Conservation (phyloP, 2,113 vertebrate genomes). For the Ivindomyrus marchei region DNA sequence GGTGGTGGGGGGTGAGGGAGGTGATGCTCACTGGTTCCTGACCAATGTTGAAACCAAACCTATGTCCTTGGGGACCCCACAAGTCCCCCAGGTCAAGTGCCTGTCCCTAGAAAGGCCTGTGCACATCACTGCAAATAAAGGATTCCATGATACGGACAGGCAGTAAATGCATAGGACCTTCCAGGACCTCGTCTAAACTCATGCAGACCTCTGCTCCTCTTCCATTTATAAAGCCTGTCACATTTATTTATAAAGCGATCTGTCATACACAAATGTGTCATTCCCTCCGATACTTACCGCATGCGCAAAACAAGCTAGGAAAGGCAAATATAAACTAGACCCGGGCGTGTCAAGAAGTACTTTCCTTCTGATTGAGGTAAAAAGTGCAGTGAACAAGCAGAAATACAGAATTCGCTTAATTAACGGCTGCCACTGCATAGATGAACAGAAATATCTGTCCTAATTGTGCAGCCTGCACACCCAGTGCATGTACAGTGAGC, state of each 20-base stretch:
- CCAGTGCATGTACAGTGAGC: neutral
- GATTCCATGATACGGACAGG: neutral
- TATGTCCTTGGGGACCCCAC: neutral
- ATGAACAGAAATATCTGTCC: neutral
- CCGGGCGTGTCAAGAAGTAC: neutral
- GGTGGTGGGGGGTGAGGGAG: too few relatives aligned
- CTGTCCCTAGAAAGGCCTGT: neutral
- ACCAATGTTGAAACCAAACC: neutral
- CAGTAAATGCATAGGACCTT: neutral
- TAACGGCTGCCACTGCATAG: neutral
- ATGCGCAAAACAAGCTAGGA: neutral
- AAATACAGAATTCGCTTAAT: neutral
- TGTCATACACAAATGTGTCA: neutral
- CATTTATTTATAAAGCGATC: neutral
- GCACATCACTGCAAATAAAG: neutral
- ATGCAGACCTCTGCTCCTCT: neutral
- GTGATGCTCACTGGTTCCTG: too few relatives aligned
- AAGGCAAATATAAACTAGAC: neutral
- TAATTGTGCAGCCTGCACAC: neutral
- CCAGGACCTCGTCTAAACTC: neutral
- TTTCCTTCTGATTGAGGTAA: neutral
- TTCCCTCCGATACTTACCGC: neutral
- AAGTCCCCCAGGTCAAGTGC: neutral
- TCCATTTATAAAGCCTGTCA: neutral
- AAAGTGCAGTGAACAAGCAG: neutral